These are phyloP conservation scores for Oceanites oceanicus DNA, from an alignment of 2,113 vertebrate species.

Conservation along the genomic window DNA sequence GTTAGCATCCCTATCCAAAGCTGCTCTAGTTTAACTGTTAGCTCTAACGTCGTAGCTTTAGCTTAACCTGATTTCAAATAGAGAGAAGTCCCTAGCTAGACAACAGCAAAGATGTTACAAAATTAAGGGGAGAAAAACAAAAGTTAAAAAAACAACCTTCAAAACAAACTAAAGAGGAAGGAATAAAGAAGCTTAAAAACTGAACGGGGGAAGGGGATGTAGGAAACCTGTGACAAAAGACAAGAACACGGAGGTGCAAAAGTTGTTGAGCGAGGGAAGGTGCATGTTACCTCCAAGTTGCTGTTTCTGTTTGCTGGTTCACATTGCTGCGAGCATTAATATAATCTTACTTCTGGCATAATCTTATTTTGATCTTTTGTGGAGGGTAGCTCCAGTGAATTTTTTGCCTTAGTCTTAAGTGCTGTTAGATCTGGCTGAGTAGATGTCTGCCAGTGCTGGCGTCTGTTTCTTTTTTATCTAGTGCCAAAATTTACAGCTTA, in stretches of 20 bases:
- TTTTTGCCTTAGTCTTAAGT: conserved; percentile 37
- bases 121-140: background rate
- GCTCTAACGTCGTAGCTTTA: background rate
- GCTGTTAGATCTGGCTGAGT: conserved; percentile 43
- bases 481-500: conserved; percentile 19
- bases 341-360: conserved; percentile 23
- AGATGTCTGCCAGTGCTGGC: conserved; percentile 26
- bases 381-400: conserved; percentile 12
- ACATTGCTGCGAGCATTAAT: conserved; percentile 5
- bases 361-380: conserved; percentile 57
- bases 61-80: background rate
- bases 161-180: background rate
- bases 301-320: conserved; percentile 10
- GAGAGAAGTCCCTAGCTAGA: background rate
- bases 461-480: conserved; percentile 17
- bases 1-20: background rate
- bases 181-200: background rate
- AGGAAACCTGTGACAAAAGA: background rate
- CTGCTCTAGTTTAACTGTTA: background rate
- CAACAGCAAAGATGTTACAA: background rate
- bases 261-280: background rate
- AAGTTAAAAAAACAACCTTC: background rate
- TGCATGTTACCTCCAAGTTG: background rate
- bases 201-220: fast-evolving
- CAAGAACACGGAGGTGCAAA: background rate